These are phyloP conservation scores for Epinotia bilunana DNA, from an alignment of 2,888 invertebrate species.

Conservation along the genomic window DNA sequence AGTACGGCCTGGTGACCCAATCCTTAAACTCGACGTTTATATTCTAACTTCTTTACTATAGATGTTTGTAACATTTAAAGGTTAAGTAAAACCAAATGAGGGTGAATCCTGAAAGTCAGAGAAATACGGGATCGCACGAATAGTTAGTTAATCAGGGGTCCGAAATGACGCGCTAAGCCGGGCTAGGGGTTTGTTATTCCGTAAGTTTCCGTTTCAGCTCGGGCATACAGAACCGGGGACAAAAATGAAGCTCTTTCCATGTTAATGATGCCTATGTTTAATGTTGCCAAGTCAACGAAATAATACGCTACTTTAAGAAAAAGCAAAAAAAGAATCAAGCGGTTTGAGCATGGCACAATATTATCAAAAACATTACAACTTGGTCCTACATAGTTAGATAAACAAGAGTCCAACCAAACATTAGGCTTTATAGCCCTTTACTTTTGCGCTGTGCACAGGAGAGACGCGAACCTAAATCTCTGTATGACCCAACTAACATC, in stretches of 20 bases:
- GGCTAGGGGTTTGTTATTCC: conserved; percentile 32
- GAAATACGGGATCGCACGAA: conserved; percentile 17
- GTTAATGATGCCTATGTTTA: conserved; percentile 27
- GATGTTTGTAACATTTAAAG: neutral
- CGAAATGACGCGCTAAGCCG: conserved; percentile 30
- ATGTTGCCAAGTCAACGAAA: neutral
- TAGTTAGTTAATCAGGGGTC: conserved; percentile 39
- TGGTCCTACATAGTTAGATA: no score
- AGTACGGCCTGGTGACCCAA: no score
- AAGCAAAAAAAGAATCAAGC: neutral
- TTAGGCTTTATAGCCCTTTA: no score
- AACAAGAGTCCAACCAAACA: no score
- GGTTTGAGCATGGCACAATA: neutral
- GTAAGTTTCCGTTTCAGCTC: conserved; percentile 24
- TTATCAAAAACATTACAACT: neutral
- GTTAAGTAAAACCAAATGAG: conserved; percentile 15
- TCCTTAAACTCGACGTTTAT: neutral
- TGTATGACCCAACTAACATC: no score
- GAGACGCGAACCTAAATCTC: no score
- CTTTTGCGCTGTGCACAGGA: no score
- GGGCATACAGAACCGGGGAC: neutral
- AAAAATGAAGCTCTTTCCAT: conserved; percentile 16
- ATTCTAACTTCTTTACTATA: neutral
- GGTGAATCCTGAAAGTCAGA: conserved; percentile 8
- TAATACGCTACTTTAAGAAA: neutral